Percentiles rank a stretch among this genome's conserved stretches.
Conservation (phyloP, 2,797 vertebrate genomes). For the Mallotus villosus region DNA sequence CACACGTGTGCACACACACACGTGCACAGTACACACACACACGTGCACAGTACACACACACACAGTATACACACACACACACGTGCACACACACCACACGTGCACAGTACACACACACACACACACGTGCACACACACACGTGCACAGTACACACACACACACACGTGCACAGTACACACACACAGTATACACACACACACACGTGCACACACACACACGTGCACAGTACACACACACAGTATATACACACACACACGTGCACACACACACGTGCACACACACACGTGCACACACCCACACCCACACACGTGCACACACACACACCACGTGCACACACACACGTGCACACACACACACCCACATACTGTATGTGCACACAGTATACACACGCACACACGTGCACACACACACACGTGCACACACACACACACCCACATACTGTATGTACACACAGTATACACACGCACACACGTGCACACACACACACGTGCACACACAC, state of each 20-base stretch:
- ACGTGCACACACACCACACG: conserved; percentile 5
- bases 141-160: not conserved
- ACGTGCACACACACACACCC: not conserved
- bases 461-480: conserved; percentile 13
- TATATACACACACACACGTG: conserved; percentile 19
- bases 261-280: conserved; percentile 17
- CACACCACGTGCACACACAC: conserved; percentile 20
- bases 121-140: conserved; percentile 22
- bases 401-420: not conserved
- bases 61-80: conserved; percentile 20
- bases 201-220: not conserved
- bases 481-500: not conserved
- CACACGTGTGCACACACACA: too few relatives aligned
- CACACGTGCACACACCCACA: conserved; percentile 13
- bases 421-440: conserved; percentile 4
- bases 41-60: not conserved
- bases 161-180: too few relatives aligned
- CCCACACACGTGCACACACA: not conserved
- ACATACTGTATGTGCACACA: too few relatives aligned
- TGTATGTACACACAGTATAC: not conserved
- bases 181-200: not conserved
- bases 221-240: not conserved
- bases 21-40: too few relatives aligned
- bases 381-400: conserved; percentile 2
- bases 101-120: not conserved